phyloP scores from a whole-genome alignment of 30 jellyfish, hydroid and myxozoan species.

The Catostylus mosaicus region DNA sequence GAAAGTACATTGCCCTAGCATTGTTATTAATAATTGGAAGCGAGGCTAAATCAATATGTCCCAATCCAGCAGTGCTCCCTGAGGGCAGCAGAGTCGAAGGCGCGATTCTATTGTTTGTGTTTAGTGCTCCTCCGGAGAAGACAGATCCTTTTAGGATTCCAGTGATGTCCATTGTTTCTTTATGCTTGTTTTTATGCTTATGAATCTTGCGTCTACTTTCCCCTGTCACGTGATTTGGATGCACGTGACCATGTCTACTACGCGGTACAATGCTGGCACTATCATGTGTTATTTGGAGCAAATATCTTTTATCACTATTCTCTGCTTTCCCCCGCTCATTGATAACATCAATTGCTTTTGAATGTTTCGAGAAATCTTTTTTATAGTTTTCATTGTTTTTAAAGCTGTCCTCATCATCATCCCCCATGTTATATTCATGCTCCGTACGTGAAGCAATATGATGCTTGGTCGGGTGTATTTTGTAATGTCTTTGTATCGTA shows the following conservation, averaged over 20 bases:
- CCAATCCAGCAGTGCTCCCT: constrained; percentile 19
- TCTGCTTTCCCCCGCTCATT: neutral
- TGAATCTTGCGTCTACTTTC: constrained; percentile 19
- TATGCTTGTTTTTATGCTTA: neutral
- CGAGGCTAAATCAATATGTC: constrained; percentile 15
- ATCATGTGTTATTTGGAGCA: constrained; percentile 26
- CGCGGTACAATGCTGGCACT: constrained; percentile 23
- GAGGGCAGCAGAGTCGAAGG: constrained; percentile 3
- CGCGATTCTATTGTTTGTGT: neutral
- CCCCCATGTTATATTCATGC: neutral
- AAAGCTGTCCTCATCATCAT: neutral
- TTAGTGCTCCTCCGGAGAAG: neutral
- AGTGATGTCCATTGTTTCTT: neutral
- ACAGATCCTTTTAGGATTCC: neutral
- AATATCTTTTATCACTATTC: constrained; percentile 23
- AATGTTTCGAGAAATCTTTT: neutral
- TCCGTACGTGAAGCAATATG: neutral
- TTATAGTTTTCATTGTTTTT: neutral
- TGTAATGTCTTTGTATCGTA: constrained; percentile 13
- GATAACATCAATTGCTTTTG: neutral
- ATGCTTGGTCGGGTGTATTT: constrained; percentile 2
- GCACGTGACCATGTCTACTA: constrained; percentile 23
- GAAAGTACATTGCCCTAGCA: neutral
- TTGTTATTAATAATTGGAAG: neutral
- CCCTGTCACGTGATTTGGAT: constrained; percentile 14